Percentiles rank a stretch among this genome's conserved stretches.
These are phyloP conservation scores for Kryphioiulus occultus DNA, from an alignment of 2,888 invertebrate species.

Conservation along the genomic window DNA sequence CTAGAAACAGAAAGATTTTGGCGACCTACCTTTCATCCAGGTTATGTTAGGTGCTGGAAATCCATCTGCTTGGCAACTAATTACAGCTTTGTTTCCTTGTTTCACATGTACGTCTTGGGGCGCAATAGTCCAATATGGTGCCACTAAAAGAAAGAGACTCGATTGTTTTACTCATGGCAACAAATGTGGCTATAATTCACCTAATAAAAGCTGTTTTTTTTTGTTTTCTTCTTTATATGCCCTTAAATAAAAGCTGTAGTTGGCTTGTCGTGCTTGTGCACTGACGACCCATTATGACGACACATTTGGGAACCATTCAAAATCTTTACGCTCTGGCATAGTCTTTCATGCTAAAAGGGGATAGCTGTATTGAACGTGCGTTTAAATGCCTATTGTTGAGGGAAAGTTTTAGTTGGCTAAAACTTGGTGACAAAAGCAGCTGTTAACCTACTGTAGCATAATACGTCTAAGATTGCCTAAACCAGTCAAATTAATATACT, in stretches of 20 bases:
- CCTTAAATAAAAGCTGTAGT: conserved; percentile 31
- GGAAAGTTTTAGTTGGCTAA: not conserved
- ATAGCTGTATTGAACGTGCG: not conserved
- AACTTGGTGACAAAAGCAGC: not conserved
- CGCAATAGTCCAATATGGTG: conserved; percentile 61
- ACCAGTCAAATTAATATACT: no score
- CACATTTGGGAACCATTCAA: conserved; percentile 16
- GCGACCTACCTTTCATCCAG: conserved; percentile 61
- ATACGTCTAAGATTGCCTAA: no score
- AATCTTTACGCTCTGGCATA: not conserved
- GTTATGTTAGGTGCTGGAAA: conserved; percentile 61
- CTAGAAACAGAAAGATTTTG: not conserved
- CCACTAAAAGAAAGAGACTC: conserved; percentile 57
- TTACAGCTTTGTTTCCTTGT: conserved; percentile 57
- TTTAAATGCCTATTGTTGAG: not conserved
- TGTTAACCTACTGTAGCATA: no score
- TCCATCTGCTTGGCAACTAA: conserved; percentile 61
- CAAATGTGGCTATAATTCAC: conserved; percentile 31
- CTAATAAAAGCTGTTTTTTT: conserved; percentile 6
- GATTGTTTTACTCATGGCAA: conserved; percentile 31
- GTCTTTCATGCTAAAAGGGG: not conserved
- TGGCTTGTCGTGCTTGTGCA: not conserved
- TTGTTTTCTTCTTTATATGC: not conserved
- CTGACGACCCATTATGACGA: not conserved
- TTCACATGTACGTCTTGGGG: conserved; percentile 60